Percentiles rank a stretch among this genome's conserved stretches.
Evolutionary conservation across 2,113 vertebrate species (phyloP).

Genomic region (Melospiza melodia): DNA sequence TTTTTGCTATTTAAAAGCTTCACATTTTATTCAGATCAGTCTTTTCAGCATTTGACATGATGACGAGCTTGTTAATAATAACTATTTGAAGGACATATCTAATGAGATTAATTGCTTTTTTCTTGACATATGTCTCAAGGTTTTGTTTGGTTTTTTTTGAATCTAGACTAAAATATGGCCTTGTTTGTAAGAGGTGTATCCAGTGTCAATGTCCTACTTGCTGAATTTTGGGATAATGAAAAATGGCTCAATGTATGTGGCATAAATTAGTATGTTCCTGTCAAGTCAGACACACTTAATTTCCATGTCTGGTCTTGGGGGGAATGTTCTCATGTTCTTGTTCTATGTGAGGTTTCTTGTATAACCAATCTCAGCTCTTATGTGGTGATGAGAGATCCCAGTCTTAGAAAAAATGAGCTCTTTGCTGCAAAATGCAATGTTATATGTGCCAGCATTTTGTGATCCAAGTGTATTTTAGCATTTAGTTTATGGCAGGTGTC

Average conservation of each 20-base stretch:
- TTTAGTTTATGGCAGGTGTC: not conserved
- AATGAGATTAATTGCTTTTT: not conserved
- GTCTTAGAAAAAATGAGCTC: not conserved
- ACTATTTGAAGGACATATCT: not conserved
- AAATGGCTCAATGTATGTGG: not conserved
- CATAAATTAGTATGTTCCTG: not conserved
- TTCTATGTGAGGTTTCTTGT: not conserved
- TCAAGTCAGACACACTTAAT: not conserved
- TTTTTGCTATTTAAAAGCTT: not conserved
- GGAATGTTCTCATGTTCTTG: not conserved
- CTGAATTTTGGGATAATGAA: not conserved
- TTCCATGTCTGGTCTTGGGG: not conserved
- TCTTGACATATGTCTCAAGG: not conserved
- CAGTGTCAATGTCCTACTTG: not conserved
- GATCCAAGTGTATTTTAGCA: not conserved
- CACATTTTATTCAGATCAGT: not conserved
- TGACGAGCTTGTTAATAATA: not conserved
- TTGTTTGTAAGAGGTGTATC: not conserved
- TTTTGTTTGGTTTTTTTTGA: no score
- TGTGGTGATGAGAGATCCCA: not conserved
- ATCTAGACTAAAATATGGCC: not conserved
- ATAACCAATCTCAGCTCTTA: not conserved
- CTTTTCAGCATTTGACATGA: not conserved
- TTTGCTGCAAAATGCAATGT: not conserved
- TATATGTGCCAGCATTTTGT: not conserved